Percentiles rank a stretch among this genome's conserved stretches.
Evolutionary conservation across 2,113 vertebrate genomes (phyloP).

Genomic region (Tetraodon nigroviridis): DNA sequence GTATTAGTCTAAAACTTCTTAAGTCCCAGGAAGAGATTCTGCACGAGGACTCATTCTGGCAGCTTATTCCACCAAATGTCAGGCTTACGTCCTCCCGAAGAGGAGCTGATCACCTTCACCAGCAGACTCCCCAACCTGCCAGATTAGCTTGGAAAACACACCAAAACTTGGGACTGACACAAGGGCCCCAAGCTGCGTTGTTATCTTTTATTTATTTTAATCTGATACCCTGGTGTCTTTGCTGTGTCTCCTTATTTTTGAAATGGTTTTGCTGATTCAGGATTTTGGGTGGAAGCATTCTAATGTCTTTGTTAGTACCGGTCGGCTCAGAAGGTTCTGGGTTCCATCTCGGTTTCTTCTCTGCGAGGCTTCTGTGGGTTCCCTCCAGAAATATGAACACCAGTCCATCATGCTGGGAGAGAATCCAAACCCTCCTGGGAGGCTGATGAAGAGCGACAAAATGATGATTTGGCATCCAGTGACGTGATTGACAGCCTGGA

Average conservation of each 20-base stretch:
- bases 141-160: conserved; percentile 2
- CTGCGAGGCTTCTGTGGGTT: too few relatives aligned
- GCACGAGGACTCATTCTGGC: conserved; percentile 42
- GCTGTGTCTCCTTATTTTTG: background rate
- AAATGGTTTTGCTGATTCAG: too few relatives aligned
- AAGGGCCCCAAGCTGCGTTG: background rate
- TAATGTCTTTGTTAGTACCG: too few relatives aligned
- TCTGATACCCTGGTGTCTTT: background rate
- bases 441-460: too few relatives aligned
- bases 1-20: conserved; percentile 66
- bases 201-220: background rate
- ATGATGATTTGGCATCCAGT: background rate
- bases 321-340: too few relatives aligned
- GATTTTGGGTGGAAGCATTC: too few relatives aligned
- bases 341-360: too few relatives aligned
- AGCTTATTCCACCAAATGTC: conserved; percentile 61
- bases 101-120: conserved; percentile 41
- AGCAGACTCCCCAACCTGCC: conserved; percentile 23
- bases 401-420: too few relatives aligned
- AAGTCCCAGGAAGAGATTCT: conserved; percentile 57
- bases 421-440: too few relatives aligned
- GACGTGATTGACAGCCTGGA: background rate
- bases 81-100: conserved; percentile 48
- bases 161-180: background rate
- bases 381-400: too few relatives aligned